A percentile compares a stretch with the other conserved stretches of the same genome.
These are phyloP conservation scores for Malthinus flaveolus DNA, from an alignment of 2,888 invertebrate species.

Conservation along the genomic window DNA sequence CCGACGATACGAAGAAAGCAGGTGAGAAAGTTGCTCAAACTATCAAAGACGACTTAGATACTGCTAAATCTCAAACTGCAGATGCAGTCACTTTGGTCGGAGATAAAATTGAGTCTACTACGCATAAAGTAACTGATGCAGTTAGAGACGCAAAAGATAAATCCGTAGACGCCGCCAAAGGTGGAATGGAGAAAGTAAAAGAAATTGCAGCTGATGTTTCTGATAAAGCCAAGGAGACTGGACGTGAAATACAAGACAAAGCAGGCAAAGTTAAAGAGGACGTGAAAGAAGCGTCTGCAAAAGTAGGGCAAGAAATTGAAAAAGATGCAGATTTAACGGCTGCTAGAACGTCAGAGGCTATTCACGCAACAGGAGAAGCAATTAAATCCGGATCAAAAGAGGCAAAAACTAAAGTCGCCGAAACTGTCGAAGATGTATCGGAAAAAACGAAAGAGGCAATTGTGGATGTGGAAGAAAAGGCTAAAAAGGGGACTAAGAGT, in stretches of 20 bases:
- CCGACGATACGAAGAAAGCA: neutral
- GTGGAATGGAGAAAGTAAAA: constrained; percentile 4
- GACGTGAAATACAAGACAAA: constrained; percentile 1
- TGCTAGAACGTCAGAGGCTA: constrained; percentile 19
- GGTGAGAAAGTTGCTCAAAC: constrained; percentile 1
- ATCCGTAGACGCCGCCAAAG: constrained; percentile 11
- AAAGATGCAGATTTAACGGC: constrained; percentile 20
- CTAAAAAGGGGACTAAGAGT: constrained; percentile 35
- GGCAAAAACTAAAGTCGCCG: no score
- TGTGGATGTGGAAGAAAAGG: neutral
- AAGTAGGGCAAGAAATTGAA: constrained; percentile 2
- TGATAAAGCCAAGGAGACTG: constrained; percentile 20
- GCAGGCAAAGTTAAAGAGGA: constrained; percentile 35
- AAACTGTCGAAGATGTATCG: no score
- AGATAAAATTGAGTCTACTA: constrained; percentile 14
- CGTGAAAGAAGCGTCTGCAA: neutral
- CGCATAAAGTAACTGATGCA: constrained; percentile 21
- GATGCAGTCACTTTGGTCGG: constrained; percentile 24
- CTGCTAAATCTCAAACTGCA: constrained; percentile 10
- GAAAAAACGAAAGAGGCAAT: constrained; percentile 10
- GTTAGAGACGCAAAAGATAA: constrained; percentile 10
- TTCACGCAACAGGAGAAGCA: constrained; percentile 21
- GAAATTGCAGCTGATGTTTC: constrained; percentile 27
- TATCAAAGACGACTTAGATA: constrained; percentile 4
- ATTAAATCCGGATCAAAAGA: no score